phyloP scores from a whole-genome alignment of 2,888 invertebrate species.

The Pseudococcus jackbeardsleyi region DNA sequence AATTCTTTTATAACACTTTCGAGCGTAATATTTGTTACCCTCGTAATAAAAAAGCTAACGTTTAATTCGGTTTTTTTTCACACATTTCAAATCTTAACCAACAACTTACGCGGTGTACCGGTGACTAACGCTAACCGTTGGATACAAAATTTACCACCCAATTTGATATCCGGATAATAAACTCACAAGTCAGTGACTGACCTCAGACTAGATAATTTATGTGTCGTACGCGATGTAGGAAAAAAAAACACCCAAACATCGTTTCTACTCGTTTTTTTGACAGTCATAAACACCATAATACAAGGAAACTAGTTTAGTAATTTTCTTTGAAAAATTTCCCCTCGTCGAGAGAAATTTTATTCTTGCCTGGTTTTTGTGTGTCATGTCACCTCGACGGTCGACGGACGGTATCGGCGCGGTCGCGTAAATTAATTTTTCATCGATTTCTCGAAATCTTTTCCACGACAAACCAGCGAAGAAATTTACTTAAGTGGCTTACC shows the following conservation, averaged over 20 bases:
- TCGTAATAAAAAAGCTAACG: not conserved
- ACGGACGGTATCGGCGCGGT: not conserved
- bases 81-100: not conserved
- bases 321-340: constrained; percentile 16
- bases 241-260: constrained; percentile 46
- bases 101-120: not conserved
- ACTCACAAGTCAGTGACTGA: constrained; percentile 20
- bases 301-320: constrained; percentile 39
- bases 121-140: not conserved
- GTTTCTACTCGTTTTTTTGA: not conserved
- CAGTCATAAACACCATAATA: not conserved
- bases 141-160: constrained; percentile 15
- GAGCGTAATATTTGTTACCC: not conserved
- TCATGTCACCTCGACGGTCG: constrained; percentile 29
- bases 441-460: constrained; percentile 36
- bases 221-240: not conserved
- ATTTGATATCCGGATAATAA: not conserved
- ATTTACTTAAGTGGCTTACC: constrained; percentile 43
- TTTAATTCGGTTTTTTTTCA: not conserved
- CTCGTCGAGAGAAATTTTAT: not conserved
- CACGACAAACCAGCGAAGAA: not conserved
- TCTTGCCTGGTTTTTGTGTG: constrained; percentile 13
- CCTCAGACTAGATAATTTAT: constrained; percentile 40
- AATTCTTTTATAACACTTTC: constrained; percentile 28
- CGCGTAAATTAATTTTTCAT: constrained; percentile 30